Evolutionary conservation across 2,113 vertebrate genomes (phyloP).

Genomic region (Dascyllus trimaculatus): DNA sequence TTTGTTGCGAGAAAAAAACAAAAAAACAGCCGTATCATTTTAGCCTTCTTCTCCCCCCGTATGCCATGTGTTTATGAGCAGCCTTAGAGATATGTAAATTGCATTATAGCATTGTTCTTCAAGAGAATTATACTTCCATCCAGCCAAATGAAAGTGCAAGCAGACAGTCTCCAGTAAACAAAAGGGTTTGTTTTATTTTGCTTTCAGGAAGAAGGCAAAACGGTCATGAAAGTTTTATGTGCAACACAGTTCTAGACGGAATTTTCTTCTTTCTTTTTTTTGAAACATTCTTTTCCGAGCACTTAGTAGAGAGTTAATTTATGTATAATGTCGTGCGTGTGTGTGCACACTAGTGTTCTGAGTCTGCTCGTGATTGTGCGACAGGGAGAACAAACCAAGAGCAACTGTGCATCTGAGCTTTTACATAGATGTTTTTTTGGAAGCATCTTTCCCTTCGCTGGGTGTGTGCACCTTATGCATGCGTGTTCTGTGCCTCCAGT

Average conservation of each 20-base stretch:
- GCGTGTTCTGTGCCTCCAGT: constrained; percentile 12
- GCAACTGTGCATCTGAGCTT: not conserved
- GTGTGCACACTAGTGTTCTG: too few species aligned
- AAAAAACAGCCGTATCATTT: constrained; percentile 10
- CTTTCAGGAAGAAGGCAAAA: constrained; percentile 11
- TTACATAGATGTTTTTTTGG: constrained; percentile 5
- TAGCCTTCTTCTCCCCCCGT: not conserved
- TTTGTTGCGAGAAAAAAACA: constrained; percentile 18
- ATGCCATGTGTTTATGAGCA: not conserved
- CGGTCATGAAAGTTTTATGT: constrained; percentile 21
- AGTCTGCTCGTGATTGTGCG: not conserved
- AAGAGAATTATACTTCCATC: constrained; percentile 6
- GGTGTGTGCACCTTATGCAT: not conserved
- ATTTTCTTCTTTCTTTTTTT: not conserved
- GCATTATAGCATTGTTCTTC: constrained; percentile 13
- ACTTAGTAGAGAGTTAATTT: not conserved
- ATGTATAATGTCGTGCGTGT: not conserved
- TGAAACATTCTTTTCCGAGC: not conserved
- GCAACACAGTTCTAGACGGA: constrained; percentile 1
- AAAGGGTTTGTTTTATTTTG: constrained; percentile 33
- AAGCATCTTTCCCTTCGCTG: not conserved
- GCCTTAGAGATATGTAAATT: constrained; percentile 6
- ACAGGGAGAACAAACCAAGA: not conserved
- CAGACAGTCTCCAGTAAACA: constrained; percentile 14
- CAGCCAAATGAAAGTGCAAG: constrained; percentile 27